phyloP scores from a whole-genome alignment of 1,140 invertebrate species.

The Meloidogyne floridensis region DNA sequence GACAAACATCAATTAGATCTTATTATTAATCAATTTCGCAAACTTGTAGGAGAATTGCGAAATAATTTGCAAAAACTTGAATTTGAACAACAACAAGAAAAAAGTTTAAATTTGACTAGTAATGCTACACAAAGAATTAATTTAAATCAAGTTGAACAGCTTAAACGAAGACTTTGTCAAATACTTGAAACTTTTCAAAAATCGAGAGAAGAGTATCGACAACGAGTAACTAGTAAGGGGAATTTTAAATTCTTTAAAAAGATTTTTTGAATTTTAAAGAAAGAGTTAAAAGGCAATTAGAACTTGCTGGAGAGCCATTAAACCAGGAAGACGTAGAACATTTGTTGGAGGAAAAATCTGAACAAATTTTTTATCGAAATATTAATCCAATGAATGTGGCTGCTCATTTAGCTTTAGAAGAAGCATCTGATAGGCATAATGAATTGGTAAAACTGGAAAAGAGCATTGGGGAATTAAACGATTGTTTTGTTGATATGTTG shows the following conservation, averaged over 20 bases:
- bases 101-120: background rate
- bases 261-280: constrained; percentile 30
- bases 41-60: constrained; percentile 33
- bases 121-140: constrained; percentile 45
- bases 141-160: constrained; percentile 44
- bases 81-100: constrained; percentile 17
- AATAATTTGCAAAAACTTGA: constrained; percentile 42
- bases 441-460: constrained; percentile 47
- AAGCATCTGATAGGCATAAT: constrained; percentile 43
- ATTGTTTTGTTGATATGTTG: constrained; percentile 46
- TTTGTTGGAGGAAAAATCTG: constrained; percentile 52
- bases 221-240: constrained; percentile 46
- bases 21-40: constrained; percentile 49
- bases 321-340: constrained; percentile 36
- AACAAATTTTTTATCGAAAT: constrained; percentile 49
- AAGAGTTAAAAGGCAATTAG: constrained; percentile 51
- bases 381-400: constrained; percentile 43
- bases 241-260: background rate
- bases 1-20: constrained; percentile 43
- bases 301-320: constrained; percentile 43
- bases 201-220: constrained; percentile 51
- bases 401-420: constrained; percentile 40
- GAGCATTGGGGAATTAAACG: constrained; percentile 47
- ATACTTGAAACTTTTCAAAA: constrained; percentile 40
- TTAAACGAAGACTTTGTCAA: constrained; percentile 46